phyloP scores from a whole-genome alignment of 2,797 vertebrate species.

The Notolabrus celidotus region DNA sequence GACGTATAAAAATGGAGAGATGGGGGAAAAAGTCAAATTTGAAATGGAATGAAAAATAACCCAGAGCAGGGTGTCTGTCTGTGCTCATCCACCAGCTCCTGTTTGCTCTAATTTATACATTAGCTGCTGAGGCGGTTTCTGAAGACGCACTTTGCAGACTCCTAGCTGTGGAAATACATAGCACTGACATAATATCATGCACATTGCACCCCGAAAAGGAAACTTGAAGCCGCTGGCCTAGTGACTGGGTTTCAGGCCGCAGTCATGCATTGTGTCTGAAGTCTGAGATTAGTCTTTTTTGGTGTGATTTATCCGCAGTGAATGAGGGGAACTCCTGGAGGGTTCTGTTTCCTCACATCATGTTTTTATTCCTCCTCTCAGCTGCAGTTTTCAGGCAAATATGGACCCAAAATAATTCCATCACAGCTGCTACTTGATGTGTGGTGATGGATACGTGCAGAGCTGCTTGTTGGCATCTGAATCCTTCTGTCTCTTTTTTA shows the following conservation, averaged over 20 bases:
- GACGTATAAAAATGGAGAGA: slow-evolving; percentile 13
- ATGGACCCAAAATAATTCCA: slow-evolving; percentile 33
- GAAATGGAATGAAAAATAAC: slow-evolving; percentile 61
- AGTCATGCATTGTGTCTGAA: slow-evolving; percentile 58
- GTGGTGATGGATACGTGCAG: background rate
- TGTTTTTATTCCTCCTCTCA: slow-evolving; percentile 27
- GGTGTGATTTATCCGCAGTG: slow-evolving; percentile 47
- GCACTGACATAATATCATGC: slow-evolving; percentile 66
- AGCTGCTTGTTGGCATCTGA: background rate
- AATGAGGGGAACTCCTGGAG: slow-evolving; percentile 38
- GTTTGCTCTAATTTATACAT: slow-evolving; percentile 61
- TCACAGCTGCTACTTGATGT: slow-evolving; percentile 13
- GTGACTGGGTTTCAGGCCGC: slow-evolving; percentile 26
- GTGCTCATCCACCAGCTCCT: slow-evolving; percentile 48
- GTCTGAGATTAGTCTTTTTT: slow-evolving; percentile 50
- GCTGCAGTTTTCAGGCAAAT: slow-evolving; percentile 37
- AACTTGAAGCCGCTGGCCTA: slow-evolving; percentile 53
- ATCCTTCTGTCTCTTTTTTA: background rate
- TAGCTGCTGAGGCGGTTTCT: slow-evolving; percentile 57
- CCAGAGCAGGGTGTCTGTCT: slow-evolving; percentile 18
- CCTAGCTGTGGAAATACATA: slow-evolving; percentile 58
- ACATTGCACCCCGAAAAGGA: slow-evolving; percentile 49
- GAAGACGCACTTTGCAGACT: slow-evolving; percentile 51
- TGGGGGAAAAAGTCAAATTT: slow-evolving; percentile 6
- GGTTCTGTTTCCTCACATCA: slow-evolving; percentile 18